Evolutionary conservation across 1,140 invertebrate species (phyloP), one percentile per base, ranked within the genome.

Genomic region (Luehdorfia chinensis): DNA sequence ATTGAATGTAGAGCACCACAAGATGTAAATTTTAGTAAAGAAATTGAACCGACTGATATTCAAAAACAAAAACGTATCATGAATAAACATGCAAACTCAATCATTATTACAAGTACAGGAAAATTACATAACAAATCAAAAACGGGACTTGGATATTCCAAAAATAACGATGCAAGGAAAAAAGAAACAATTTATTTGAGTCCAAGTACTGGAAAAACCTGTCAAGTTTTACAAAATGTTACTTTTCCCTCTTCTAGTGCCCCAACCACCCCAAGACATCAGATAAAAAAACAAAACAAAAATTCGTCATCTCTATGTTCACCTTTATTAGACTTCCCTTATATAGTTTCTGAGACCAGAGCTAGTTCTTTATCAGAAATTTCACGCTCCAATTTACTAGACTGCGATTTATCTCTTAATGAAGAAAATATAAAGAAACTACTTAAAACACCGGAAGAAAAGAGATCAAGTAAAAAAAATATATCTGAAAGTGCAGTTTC

Each of bases 361-460:
- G 47, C 34, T 39, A 12, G 47, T 16, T 49, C 47, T 49, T 30
- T 49, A 18, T 39, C 34, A 41, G 47, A 49, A 37, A 49, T 49
- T n/a, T 31, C 34, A 49, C 33, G 47, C 34, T 49, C 47, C 27
- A 49, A 23, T 23, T 23, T 23, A 23, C 21, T 23, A 8, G 21
- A 23, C n/a, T 23, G 21, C n/a, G 21, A 23, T 23, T 6, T 23
- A 23, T 23, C 21, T 6, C 21, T 23, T 23, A 23, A 8, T 23
- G 21, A 23, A 8, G 21, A 23, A 4, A 1, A 23, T 8, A 23
- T 23, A 6, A 1, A 23, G 8, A 4, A 23, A 23, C n/a, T 39
- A 31, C 34, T 49, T 31, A 33, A 9, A 9, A 49, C 47, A 18
- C 47, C 47, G 13, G 9, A 13, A 49, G 33, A 49, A 49, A 49